Base-by-base conservation (phyloP, 1,140 invertebrate genomes). In the Solenopsis fugax region DNA sequence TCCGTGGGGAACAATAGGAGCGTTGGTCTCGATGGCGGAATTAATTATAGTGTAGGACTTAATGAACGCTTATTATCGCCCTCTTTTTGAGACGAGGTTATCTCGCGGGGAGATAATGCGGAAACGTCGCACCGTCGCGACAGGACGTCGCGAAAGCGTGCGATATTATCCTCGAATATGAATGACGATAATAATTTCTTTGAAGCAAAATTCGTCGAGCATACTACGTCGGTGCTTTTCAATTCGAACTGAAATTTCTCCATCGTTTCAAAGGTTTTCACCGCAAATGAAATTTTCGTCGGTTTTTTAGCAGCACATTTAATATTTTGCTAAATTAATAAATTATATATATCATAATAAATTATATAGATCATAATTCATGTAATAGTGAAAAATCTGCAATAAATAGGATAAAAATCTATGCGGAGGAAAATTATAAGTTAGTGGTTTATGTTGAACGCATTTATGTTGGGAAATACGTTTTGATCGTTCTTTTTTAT, bases 51-150 rank as follows among this genome's bases (percentile, higher is more conserved):
- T 18, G 45, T 60, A 60, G 69, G 29, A 37, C 24, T 84, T 84
- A 84, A 84, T 73, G 80, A 84, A 84, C 69, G 62, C 80, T 75
- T 84, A 84, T 75, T 84, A 84, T 84, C 41, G 41, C 29, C 4
- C 48, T 65, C 80, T 84, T 84, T 84, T 75, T 60, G 18, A 50
- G 13, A 50, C 54, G 13, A 13, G 18, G 34, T 81, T 84, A 73
- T 84, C 80, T 58, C 80, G 67, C 54, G 6, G 18, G 10, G 34
- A 29, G 16, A 78, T 65, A 65, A 45, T 29, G n/a, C 24, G 76
- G 16, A 58, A 82, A n/a, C 67, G 54, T 29, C 29, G 29, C 29
- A 29, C 2, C 29, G 67, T 75, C 24, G 54, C 54, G 69, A 45
- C 78, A 13, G 41, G 50, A 54, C 45, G 69, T 75, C 12, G 54